Conservation (phyloP, 1,140 invertebrate species). For the Papilio dardanus region DNA sequence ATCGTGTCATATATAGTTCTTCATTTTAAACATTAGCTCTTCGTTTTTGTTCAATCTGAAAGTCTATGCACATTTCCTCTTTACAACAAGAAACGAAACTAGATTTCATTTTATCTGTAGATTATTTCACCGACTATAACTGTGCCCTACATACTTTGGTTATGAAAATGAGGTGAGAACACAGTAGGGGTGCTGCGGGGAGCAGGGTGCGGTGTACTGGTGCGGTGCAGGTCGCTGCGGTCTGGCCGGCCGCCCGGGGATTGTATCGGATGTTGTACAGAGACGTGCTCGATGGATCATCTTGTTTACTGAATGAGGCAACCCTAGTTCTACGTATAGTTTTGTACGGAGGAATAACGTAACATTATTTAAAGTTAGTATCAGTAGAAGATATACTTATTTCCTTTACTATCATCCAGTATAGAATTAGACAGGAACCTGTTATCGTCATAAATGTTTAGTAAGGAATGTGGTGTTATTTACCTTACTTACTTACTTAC, state of each 20-base stretch:
- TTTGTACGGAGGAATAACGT: not conserved
- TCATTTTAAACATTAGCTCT: too few relatives aligned
- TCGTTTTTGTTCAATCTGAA: too few relatives aligned
- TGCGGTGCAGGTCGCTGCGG: conserved; percentile 34
- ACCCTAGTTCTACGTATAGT: not conserved
- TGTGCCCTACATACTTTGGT: not conserved
- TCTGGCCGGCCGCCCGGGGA: conserved; percentile 25
- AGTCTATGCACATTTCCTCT: too few relatives aligned
- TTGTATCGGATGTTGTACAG: conserved; percentile 29
- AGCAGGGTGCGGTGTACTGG: not conserved
- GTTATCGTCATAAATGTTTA: too few relatives aligned
- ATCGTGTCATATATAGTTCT: too few relatives aligned
- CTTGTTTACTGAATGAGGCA: conserved; percentile 31
- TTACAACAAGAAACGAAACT: not conserved
- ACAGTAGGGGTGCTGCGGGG: not conserved
- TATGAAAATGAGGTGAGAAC: conserved; percentile 27
- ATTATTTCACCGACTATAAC: not conserved
- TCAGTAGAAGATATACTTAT: too few relatives aligned
- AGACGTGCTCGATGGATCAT: conserved; percentile 18
- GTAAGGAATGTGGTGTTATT: too few relatives aligned
- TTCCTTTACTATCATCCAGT: too few relatives aligned
- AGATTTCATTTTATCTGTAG: not conserved
- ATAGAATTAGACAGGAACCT: too few relatives aligned
- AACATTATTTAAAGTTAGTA: too few relatives aligned
- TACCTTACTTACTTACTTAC: too few relatives aligned